phyloP scores from a whole-genome alignment of 2,888 invertebrate genomes.

The Drosophila demipolita region DNA sequence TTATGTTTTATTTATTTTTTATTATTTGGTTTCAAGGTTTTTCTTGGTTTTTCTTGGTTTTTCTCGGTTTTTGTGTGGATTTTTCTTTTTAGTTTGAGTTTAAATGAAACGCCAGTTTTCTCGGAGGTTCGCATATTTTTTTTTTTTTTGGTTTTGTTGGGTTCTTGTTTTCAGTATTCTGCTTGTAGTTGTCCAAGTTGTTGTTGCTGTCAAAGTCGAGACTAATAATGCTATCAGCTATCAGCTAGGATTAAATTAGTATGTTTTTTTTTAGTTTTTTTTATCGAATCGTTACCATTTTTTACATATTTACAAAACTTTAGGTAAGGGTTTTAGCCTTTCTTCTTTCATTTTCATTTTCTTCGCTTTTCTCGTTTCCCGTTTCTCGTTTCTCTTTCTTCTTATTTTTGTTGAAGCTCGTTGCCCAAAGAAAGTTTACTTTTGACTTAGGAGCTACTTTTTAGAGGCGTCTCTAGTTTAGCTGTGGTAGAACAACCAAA shows the following conservation, averaged over 20 bases:
- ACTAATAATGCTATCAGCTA: conserved; percentile 58
- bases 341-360: conserved; percentile 18
- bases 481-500: conserved; percentile 41
- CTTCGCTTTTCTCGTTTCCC: conserved; percentile 15
- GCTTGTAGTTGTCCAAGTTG: conserved; percentile 40
- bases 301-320: conserved; percentile 75
- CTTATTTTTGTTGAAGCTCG: conserved; percentile 63
- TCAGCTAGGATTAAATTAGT: conserved; percentile 66
- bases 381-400: conserved; percentile 15
- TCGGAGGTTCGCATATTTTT: conserved; percentile 75
- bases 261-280: conserved; percentile 21
- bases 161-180: conserved; percentile 27
- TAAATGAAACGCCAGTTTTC: conserved; percentile 81
- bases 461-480: conserved; percentile 12
- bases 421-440: conserved; percentile 49
- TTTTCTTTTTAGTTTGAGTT: conserved; percentile 45
- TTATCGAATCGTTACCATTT: conserved; percentile 54
- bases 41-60: conserved; percentile 11
- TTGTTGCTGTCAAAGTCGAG: conserved; percentile 56
- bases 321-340: conserved; percentile 36
- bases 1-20: conserved; percentile 24
- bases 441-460: conserved; percentile 22
- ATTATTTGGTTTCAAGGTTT: conserved; percentile 10
- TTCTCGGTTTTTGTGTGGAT: conserved; percentile 5
- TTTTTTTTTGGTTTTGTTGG: conserved; percentile 40